Conservation (phyloP, 2,888 invertebrate genomes). For the Xestobium rufovillosum region DNA sequence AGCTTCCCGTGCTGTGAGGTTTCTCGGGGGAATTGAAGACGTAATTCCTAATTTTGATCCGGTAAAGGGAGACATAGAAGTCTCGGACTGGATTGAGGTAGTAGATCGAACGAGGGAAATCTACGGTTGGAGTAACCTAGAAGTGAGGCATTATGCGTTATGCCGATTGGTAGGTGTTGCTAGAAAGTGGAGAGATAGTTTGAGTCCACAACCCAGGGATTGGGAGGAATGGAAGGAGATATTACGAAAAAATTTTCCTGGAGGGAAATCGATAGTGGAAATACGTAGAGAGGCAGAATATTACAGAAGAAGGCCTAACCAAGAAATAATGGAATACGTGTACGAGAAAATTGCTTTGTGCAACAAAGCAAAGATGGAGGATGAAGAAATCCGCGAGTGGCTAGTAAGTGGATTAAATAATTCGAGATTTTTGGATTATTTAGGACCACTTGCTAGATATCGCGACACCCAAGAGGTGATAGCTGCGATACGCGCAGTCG, state of each 20-base stretch:
- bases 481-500: too few species aligned
- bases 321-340: constrained; percentile 19
- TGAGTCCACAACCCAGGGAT: constrained; percentile 4
- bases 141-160: constrained; percentile 20
- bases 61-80: constrained; percentile 9
- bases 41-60: constrained; percentile 13
- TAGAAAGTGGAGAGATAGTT: constrained; percentile 22
- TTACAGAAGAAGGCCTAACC: constrained; percentile 16
- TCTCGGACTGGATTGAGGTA: constrained; percentile 19
- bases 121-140: constrained; percentile 21
- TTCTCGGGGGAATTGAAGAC: constrained; percentile 5
- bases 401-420: constrained; percentile 18
- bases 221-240: constrained; percentile 3
- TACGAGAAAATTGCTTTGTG: constrained; percentile 23
- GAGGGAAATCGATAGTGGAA: constrained; percentile 5
- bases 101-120: constrained; percentile 21
- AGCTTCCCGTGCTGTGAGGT: too few species aligned
- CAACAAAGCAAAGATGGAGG: constrained; percentile 20
- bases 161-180: constrained; percentile 22
- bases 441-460: constrained; percentile 19
- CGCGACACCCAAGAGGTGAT: too few species aligned
- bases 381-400: too few species aligned
- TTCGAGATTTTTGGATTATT: constrained; percentile 10
- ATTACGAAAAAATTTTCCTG: constrained; percentile 5
- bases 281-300: constrained; percentile 17